Conservation (phyloP, 35 echinoderm and acorn worm genomes). For the Ophiothrix spiculata region DNA sequence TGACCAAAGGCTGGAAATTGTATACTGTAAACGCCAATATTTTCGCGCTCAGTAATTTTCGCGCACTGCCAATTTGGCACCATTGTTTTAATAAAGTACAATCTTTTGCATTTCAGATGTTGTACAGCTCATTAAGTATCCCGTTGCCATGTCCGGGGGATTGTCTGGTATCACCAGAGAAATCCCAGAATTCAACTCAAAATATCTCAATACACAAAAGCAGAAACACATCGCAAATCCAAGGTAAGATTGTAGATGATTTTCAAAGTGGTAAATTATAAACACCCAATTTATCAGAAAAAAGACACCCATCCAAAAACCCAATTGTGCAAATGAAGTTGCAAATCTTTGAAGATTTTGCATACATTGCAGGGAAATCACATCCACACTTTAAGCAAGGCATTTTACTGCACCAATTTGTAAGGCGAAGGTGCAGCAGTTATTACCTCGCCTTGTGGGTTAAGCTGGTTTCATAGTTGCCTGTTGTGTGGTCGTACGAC, state of each 20-base stretch:
- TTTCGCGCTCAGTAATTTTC: too few relatives aligned
- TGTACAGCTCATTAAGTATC: background rate
- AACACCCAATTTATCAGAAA: background rate
- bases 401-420: too few relatives aligned
- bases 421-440: too few relatives aligned
- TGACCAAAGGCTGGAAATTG: too few relatives aligned
- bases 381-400: too few relatives aligned
- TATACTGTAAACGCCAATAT: too few relatives aligned
- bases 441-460: too few relatives aligned
- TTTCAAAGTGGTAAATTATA: background rate
- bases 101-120: background rate
- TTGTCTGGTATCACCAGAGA: slow-evolving; percentile 8
- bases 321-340: background rate
- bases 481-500: too few relatives aligned
- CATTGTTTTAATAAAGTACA: background rate
- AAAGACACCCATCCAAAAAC: background rate
- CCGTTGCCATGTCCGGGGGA: background rate
- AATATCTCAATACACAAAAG: background rate
- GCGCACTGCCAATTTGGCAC: background rate
- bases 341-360: background rate
- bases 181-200: background rate
- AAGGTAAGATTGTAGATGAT: slow-evolving; percentile 4
- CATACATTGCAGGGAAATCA: too few relatives aligned
- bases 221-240: background rate
- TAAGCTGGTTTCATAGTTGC: too few relatives aligned